A percentile compares a stretch with the other conserved stretches of the same genome.
Conservation (phyloP, 1,140 invertebrate species). For the Ruditapes philippinarum region DNA sequence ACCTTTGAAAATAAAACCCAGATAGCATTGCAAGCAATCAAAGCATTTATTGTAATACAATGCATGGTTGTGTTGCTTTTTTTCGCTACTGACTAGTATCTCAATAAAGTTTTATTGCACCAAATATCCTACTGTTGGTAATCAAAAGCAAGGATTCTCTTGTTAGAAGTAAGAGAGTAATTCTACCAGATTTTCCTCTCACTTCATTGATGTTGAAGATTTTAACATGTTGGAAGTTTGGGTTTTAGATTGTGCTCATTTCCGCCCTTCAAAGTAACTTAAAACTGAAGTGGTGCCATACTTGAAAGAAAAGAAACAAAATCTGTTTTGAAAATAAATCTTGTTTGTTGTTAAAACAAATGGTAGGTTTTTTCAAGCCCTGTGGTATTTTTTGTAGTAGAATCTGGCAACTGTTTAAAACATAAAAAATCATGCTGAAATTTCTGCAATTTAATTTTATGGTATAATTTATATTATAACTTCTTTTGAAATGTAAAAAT, state of each 20-base stretch:
- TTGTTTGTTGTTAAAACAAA: slow-evolving; percentile 30
- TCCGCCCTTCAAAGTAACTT: slow-evolving; percentile 24
- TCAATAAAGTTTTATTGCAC: neutral
- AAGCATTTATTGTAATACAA: no score
- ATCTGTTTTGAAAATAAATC: slow-evolving; percentile 40
- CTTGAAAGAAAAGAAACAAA: neutral
- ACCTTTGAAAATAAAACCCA: no score
- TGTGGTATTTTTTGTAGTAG: slow-evolving; percentile 1
- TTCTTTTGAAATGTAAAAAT: no score
- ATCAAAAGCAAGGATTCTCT: neutral
- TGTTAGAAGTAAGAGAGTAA: neutral
- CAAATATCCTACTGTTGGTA: neutral
- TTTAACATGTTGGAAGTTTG: slow-evolving; percentile 20
- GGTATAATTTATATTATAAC: no score
- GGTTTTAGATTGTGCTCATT: slow-evolving; percentile 4
- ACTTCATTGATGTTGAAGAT: slow-evolving; percentile 14
- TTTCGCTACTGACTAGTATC: neutral
- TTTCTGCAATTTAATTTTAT: neutral
- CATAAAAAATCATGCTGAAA: neutral
- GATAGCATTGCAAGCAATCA: no score
- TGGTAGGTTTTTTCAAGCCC: neutral
- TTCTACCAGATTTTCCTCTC: neutral
- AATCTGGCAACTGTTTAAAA: neutral
- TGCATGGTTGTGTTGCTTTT: no score
- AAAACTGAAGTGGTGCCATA: slow-evolving; percentile 1